These are phyloP conservation scores for Olivierus martensii DNA, from an alignment of 1,140 invertebrate species.

Conservation along the genomic window DNA sequence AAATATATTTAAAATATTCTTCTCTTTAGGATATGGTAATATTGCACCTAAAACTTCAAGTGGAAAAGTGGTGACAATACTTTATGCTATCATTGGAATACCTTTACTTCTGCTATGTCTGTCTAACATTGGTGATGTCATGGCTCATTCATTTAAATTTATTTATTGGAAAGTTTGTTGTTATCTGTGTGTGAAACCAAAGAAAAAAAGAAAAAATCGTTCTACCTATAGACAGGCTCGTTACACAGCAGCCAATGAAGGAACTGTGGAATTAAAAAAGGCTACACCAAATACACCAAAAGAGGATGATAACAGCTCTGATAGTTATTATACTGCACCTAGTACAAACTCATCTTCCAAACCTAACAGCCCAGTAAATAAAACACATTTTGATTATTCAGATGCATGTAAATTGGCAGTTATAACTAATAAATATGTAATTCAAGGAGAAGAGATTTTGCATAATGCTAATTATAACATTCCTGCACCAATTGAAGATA, in stretches of 20 bases:
- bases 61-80: constrained; percentile 87
- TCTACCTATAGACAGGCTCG: not conserved
- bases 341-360: too few relatives aligned
- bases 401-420: too few relatives aligned
- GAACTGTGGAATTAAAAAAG: too few relatives aligned
- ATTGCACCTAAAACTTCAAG: constrained; percentile 83
- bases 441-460: not conserved
- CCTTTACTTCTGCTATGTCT: constrained; percentile 85
- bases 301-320: too few relatives aligned
- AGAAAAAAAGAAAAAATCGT: constrained; percentile 8
- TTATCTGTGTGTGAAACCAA: constrained; percentile 36
- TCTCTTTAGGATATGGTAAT: constrained; percentile 74
- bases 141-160: constrained; percentile 87
- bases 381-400: too few relatives aligned
- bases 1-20: too few relatives aligned
- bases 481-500: too few relatives aligned
- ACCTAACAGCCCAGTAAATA: too few relatives aligned
- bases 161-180: constrained; percentile 71
- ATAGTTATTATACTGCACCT: too few relatives aligned
- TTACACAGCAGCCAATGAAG: too few relatives aligned
- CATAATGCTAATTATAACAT: too few relatives aligned
- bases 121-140: constrained; percentile 89
- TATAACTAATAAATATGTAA: constrained; percentile 15
- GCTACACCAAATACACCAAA: too few relatives aligned
- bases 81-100: constrained; percentile 90